These are phyloP conservation scores for Tetragonula carbonaria DNA, from an alignment of 2,888 invertebrate species.

Conservation along the genomic window DNA sequence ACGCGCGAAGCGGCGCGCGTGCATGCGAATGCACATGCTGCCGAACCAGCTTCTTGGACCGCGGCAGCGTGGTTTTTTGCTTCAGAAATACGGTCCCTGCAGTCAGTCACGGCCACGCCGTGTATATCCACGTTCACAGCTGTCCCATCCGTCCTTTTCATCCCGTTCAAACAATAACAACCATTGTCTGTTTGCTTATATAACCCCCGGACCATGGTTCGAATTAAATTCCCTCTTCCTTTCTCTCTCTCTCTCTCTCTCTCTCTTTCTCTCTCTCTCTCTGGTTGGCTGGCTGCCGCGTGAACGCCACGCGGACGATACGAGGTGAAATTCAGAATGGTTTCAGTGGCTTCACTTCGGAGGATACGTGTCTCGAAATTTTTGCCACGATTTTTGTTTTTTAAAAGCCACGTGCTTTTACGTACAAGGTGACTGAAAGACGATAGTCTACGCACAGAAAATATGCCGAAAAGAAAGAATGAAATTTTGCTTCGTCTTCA, in stretches of 20 bases:
- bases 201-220: constrained; percentile 64
- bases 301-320: constrained; percentile 26
- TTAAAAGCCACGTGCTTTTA: not conserved
- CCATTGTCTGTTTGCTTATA: constrained; percentile 77
- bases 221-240: constrained; percentile 68
- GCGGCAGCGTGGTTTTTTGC: constrained; percentile 69
- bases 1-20: constrained; percentile 44
- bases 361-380: not conserved
- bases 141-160: constrained; percentile 72
- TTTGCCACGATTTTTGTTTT: not conserved
- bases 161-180: constrained; percentile 78
- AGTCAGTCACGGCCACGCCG: constrained; percentile 74
- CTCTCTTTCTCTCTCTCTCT: constrained; percentile 12
- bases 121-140: constrained; percentile 69
- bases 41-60: constrained; percentile 31
- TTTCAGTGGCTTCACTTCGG: not conserved
- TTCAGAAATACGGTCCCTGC: constrained; percentile 75
- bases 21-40: constrained; percentile 51
- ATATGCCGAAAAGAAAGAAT: no score
- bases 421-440: no score
- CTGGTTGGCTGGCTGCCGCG: not conserved
- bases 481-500: no score
- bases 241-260: constrained; percentile 24
- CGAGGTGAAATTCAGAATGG: constrained; percentile 14
- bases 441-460: no score